A percentile compares a stretch with the other conserved stretches of the same genome.
These are phyloP conservation scores for Urocitellus parryii DNA, from an alignment of 2,113 vertebrate genomes.

Conservation along the genomic window DNA sequence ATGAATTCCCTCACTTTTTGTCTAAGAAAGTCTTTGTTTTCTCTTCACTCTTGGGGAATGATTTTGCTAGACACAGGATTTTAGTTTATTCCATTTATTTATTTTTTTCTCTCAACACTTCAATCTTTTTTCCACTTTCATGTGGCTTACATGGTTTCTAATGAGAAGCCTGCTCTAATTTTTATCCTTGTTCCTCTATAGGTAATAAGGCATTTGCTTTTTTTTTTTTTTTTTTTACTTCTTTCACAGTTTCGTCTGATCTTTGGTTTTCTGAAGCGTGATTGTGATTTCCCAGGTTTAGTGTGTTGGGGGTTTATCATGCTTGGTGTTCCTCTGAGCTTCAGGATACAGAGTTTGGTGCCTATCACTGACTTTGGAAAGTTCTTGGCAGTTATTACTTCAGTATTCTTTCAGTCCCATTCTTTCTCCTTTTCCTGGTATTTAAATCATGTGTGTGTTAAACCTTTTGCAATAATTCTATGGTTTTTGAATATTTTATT, in stretches of 20 bases:
- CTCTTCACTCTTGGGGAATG: neutral
- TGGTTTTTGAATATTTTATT: neutral
- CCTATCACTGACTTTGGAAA: neutral
- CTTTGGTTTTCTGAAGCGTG: neutral
- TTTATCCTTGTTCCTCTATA: neutral
- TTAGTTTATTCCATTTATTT: neutral
- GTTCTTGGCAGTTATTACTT: neutral
- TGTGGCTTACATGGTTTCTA: neutral
- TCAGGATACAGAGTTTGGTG: neutral
- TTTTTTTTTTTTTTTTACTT: neutral
- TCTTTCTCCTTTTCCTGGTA: neutral
- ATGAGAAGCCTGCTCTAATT: neutral
- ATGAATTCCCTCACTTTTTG: neutral
- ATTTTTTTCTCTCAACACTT: neutral
- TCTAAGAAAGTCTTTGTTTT: neutral
- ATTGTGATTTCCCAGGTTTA: neutral
- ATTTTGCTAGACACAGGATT: neutral
- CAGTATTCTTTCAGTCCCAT: neutral
- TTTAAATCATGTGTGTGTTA: neutral
- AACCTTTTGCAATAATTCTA: neutral
- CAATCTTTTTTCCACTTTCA: neutral
- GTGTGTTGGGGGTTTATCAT: neutral
- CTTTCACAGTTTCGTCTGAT: neutral
- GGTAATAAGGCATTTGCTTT: neutral
- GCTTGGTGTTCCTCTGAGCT: neutral